A percentile compares a stretch with the other conserved stretches of the same genome.
These are phyloP conservation scores for Orius laevigatus DNA, from an alignment of 1,140 invertebrate species.

Conservation along the genomic window DNA sequence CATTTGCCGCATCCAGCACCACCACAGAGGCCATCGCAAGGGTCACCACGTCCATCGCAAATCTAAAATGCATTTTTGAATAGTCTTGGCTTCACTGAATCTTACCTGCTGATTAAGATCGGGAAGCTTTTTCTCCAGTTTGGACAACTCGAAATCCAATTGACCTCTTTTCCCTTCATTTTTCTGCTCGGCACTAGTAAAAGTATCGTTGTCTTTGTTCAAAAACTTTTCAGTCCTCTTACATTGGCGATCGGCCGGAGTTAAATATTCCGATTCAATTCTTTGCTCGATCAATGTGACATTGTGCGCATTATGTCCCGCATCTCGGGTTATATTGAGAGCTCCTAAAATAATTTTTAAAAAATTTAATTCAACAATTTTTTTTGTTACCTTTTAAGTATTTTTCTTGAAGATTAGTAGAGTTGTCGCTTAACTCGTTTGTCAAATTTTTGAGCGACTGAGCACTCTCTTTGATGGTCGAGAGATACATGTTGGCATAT, in stretches of 20 bases:
- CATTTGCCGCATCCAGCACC: constrained; percentile 85
- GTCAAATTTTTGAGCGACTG: constrained; percentile 55
- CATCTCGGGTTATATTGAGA: constrained; percentile 72
- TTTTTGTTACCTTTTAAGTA: constrained; percentile 61
- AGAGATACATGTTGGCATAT: constrained; percentile 57
- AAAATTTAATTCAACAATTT: too few species aligned
- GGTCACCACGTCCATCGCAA: constrained; percentile 70
- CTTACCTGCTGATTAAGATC: constrained; percentile 56
- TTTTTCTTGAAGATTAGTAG: constrained; percentile 80
- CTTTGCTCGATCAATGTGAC: constrained; percentile 45
- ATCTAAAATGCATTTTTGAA: constrained; percentile 38
- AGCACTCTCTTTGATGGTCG: constrained; percentile 53
- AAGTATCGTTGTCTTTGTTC: constrained; percentile 45
- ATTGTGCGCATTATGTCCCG: constrained; percentile 45
- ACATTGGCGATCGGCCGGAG: constrained; percentile 64
- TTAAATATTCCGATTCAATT: constrained; percentile 31
- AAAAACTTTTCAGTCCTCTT: constrained; percentile 67
- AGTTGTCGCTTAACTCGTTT: constrained; percentile 60
- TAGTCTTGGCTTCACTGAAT: too few species aligned
- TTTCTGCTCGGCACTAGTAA: constrained; percentile 49
- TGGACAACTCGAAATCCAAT: constrained; percentile 44
- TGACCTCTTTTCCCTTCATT: constrained; percentile 48
- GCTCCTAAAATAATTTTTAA: constrained; percentile 38
- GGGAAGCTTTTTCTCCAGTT: constrained; percentile 56
- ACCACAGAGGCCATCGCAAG: constrained; percentile 80